phyloP scores from a whole-genome alignment of 2,888 invertebrate species.

The Hymenopus coronatus region DNA sequence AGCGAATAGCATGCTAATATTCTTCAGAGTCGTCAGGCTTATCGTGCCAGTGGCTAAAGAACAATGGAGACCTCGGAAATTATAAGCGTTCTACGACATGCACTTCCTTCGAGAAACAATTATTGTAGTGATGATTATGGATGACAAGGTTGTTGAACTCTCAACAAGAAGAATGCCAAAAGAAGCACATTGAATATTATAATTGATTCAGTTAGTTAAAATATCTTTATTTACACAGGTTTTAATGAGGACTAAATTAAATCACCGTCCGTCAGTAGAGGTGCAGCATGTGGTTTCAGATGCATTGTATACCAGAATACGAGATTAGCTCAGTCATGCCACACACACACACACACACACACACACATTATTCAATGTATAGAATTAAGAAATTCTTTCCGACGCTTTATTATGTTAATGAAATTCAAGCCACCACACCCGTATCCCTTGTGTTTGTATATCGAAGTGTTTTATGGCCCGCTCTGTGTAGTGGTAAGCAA shows the following conservation, averaged over 20 bases:
- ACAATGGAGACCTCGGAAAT: too few species aligned
- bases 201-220: not conserved
- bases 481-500: not conserved
- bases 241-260: not conserved
- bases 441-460: not conserved
- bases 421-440: constrained; percentile 16
- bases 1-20: too few species aligned
- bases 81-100: too few species aligned
- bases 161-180: not conserved
- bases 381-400: constrained; percentile 5
- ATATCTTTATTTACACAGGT: not conserved
- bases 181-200: not conserved
- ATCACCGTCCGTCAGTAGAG: not conserved
- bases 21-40: too few species aligned
- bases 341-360: not conserved
- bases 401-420: constrained; percentile 1
- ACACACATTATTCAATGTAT: not conserved
- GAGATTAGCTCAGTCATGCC: not conserved
- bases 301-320: not conserved
- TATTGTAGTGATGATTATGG: too few species aligned
- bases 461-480: not conserved
- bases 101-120: too few species aligned
- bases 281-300: not conserved
- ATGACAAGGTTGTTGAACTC: too few species aligned
- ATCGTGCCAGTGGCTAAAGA: too few species aligned